Base-by-base conservation (phyloP, 2,888 invertebrate species). In the Xylophagus ater region DNA sequence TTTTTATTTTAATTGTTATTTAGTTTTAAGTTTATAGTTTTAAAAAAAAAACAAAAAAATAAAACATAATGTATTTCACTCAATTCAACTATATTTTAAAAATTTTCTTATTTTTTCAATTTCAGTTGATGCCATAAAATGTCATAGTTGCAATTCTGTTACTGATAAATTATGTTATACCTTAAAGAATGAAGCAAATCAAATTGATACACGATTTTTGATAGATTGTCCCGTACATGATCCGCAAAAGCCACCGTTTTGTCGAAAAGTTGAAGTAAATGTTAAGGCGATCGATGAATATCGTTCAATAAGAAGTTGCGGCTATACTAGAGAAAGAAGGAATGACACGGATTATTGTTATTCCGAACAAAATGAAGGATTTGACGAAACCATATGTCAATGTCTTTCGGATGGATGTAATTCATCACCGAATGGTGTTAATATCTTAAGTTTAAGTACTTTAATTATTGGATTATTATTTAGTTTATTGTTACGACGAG, bases 61-160 rank as follows among this genome's bases (percentile, higher is more conserved):
- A n/a, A n/a, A n/a, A n/a, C n/a, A n/a, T n/a, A n/a, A n/a, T n/a
- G n/a, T n/a, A n/a, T n/a, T n/a, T n/a, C n/a, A n/a, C n/a, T n/a
- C n/a, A n/a, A n/a, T n/a, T n/a, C n/a, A n/a, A n/a, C n/a, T n/a
- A n/a, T n/a, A 7, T 23, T 23, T 23, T 23, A 7, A 28, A 8
- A n/a, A 28, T 19, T 24, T 35, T 40, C 24, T 38, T 37, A 24
- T 33, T 20, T 8, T 37, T 47, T 34, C 18, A 21, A 32, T 55
- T 60, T 5, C 58, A 75, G 74, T 65, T 48, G 55, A 64, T 12
- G 65, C 69, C 3, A 70, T 79, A 46, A 67, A 68, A 32, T 86
- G 86, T 55, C 82, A 75, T 62, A 78, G 81, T 47, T 86, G 86
- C 62, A 83, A 78, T 59, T 82, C 84, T 25, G 68, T 66, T 35